Percentiles rank a stretch among this genome's conserved stretches.
phyloP scores from a whole-genome alignment of 1,140 invertebrate species.

The Adelges cooleyi region DNA sequence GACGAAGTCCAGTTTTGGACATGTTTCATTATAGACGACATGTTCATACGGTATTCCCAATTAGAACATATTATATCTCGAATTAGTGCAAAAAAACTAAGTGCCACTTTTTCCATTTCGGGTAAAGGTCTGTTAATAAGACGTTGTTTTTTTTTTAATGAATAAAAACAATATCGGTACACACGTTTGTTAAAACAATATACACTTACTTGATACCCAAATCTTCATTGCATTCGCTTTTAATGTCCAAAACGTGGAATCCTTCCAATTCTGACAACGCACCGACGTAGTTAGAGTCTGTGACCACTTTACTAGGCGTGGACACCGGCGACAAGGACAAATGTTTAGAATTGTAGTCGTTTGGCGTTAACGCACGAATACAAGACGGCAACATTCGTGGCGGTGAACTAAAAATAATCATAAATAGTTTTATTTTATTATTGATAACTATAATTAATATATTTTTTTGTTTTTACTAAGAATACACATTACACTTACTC shows the following conservation, averaged over 20 bases:
- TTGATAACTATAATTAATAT: no score
- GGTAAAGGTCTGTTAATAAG: conserved; percentile 32
- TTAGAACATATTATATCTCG: conserved; percentile 71
- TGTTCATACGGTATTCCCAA: conserved; percentile 64
- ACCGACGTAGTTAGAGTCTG: conserved; percentile 19
- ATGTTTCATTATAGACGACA: conserved; percentile 58
- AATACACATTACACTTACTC: conserved; percentile 1
- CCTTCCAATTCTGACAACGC: conserved; percentile 16
- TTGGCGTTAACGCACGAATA: not conserved
- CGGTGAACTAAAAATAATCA: conserved; percentile 9
- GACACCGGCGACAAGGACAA: conserved; percentile 10
- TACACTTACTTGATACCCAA: conserved; percentile 10
- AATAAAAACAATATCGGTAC: no score
- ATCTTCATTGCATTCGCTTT: conserved; percentile 4
- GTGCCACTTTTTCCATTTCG: conserved; percentile 56
- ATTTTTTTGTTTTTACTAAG: no score
- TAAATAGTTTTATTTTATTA: no score
- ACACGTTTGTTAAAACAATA: no score
- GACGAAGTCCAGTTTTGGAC: conserved; percentile 70
- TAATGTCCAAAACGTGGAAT: conserved; percentile 19
- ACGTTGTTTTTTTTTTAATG: no score
- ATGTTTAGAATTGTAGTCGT: conserved; percentile 6
- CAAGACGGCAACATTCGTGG: not conserved
- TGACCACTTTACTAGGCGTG: conserved; percentile 9
- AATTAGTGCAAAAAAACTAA: conserved; percentile 69